A percentile compares a stretch with the other conserved stretches of the same genome.
These are phyloP conservation scores for Caenorhabditis remanei DNA, from an alignment of 1,140 invertebrate genomes.

Conservation along the genomic window DNA sequence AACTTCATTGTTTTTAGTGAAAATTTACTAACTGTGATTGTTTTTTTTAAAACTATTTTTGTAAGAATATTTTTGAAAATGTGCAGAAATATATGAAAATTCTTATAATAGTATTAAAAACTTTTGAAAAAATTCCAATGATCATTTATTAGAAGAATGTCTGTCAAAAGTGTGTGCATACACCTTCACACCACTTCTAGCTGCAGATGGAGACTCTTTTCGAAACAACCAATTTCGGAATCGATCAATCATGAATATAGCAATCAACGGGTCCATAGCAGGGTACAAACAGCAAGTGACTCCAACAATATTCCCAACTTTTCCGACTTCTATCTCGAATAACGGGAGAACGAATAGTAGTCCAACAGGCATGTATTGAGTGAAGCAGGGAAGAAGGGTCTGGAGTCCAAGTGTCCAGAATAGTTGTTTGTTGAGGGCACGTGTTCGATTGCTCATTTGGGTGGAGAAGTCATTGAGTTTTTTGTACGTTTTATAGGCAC, in stretches of 20 bases:
- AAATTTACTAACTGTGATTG: too few species aligned
- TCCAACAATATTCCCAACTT: background rate
- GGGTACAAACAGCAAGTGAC: background rate
- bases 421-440: background rate
- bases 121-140: too few species aligned
- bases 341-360: background rate
- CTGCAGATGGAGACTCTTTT: too few species aligned
- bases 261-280: background rate
- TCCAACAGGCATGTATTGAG: background rate
- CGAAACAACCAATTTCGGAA: background rate
- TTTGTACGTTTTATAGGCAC: background rate
- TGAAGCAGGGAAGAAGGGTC: background rate
- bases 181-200: too few species aligned
- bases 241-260: slow-evolving; percentile 23
- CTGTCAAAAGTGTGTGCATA: too few species aligned
- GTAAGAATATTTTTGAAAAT: too few species aligned
- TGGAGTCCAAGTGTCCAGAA: background rate
- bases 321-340: background rate
- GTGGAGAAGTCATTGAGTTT: too few species aligned
- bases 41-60: too few species aligned
- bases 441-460: background rate
- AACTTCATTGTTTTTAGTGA: too few species aligned
- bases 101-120: too few species aligned
- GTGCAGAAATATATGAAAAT: too few species aligned
- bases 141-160: too few species aligned